Evolutionary conservation across 2,888 invertebrate species (phyloP).

Genomic region (Myopa tessellatipennis): DNA sequence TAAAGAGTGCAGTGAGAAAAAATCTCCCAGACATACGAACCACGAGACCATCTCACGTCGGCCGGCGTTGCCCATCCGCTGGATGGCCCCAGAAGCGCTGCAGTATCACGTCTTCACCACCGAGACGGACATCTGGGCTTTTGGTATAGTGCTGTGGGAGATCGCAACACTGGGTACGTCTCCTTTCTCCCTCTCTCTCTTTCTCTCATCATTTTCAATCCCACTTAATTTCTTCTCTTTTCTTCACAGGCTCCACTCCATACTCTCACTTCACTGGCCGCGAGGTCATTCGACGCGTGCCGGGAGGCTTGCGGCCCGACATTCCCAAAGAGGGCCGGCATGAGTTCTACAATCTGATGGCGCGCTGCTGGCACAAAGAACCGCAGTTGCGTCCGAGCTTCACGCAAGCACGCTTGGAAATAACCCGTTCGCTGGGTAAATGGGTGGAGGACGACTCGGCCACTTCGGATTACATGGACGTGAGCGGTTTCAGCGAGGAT

Average conservation of each 20-base stretch:
- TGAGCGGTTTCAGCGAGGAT: constrained; percentile 68
- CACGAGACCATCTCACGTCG: constrained; percentile 62
- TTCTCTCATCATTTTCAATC: neutral
- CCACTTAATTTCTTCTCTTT: neutral
- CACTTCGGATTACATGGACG: constrained; percentile 68
- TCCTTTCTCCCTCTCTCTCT: neutral
- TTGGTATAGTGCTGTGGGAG: constrained; percentile 88
- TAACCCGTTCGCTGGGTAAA: constrained; percentile 64
- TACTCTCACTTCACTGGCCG: constrained; percentile 87
- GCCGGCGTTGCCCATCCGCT: constrained; percentile 69
- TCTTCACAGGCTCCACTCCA: constrained; percentile 80
- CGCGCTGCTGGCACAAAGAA: constrained; percentile 76
- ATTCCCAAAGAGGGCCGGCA: constrained; percentile 83
- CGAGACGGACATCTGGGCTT: constrained; percentile 88
- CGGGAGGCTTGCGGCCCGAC: constrained; percentile 82
- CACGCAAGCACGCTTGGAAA: constrained; percentile 70
- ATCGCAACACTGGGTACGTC: constrained; percentile 83
- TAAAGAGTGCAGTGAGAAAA: constrained; percentile 37
- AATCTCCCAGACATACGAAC: constrained; percentile 42
- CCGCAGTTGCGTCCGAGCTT: constrained; percentile 81
- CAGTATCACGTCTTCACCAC: constrained; percentile 83
- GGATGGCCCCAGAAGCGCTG: constrained; percentile 90
- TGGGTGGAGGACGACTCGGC: constrained; percentile 67
- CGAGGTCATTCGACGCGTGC: constrained; percentile 83
- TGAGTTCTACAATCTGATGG: constrained; percentile 75